Evolutionary conservation across 2,888 invertebrate genomes (phyloP).

Genomic region (Abrostola triplasia): DNA sequence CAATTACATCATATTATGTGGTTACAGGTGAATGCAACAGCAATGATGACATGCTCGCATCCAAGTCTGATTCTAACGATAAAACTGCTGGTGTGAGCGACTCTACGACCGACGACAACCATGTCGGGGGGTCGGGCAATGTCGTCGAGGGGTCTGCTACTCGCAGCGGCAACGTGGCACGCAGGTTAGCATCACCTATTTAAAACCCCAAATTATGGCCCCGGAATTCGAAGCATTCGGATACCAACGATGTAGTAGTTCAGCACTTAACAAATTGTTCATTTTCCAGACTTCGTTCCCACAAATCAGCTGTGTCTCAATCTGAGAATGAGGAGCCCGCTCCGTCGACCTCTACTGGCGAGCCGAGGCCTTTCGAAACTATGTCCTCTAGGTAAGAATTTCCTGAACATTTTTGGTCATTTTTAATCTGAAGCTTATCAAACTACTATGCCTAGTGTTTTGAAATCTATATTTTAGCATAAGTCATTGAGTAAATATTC

Average conservation of each 20-base stretch:
- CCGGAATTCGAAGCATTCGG: too few relatives aligned
- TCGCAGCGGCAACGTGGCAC: conserved; percentile 67
- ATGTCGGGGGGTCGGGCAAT: conserved; percentile 40
- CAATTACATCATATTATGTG: too few relatives aligned
- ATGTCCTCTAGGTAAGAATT: conserved; percentile 77
- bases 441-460: too few relatives aligned
- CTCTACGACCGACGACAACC: conserved; percentile 54
- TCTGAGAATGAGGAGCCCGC: conserved; percentile 80
- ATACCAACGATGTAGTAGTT: not conserved
- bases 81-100: conserved; percentile 53
- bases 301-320: conserved; percentile 80
- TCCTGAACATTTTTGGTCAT: not conserved
- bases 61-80: conserved; percentile 48
- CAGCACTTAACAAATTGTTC: not conserved
- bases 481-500: too few relatives aligned
- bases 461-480: not conserved
- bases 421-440: too few relatives aligned
- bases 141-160: conserved; percentile 54
- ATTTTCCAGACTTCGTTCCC: conserved; percentile 77
- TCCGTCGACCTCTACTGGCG: conserved; percentile 76
- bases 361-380: conserved; percentile 75
- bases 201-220: too few relatives aligned
- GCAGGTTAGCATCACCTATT: conserved; percentile 60
- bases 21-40: conserved; percentile 42
- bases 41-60: conserved; percentile 40